A percentile compares a stretch with the other conserved stretches of the same genome.
These are phyloP conservation scores for Temnothorax curvispinosus DNA, from an alignment of 1,140 invertebrate species.

Conservation along the genomic window DNA sequence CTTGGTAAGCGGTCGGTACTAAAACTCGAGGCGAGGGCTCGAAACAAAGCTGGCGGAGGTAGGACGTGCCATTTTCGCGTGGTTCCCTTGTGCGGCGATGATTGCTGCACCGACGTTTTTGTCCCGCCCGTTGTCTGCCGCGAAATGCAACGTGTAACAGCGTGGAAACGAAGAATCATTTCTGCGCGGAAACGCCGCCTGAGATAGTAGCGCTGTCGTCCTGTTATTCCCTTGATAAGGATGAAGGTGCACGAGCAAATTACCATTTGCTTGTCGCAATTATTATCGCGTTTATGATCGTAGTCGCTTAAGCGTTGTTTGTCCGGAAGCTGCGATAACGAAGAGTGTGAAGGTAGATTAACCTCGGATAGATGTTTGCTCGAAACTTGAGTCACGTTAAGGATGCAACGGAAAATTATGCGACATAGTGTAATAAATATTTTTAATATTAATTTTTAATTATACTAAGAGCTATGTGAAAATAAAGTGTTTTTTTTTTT, in stretches of 20 bases:
- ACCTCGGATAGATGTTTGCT: conserved; percentile 5
- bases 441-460: not conserved
- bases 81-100: conserved; percentile 46
- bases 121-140: conserved; percentile 41
- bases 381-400: not conserved
- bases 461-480: not conserved
- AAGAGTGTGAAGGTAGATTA: conserved; percentile 13
- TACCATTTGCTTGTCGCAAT: conserved; percentile 21
- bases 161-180: conserved; percentile 61
- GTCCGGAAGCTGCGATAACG: conserved; percentile 25
- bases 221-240: conserved; percentile 40
- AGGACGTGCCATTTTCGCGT: conserved; percentile 53
- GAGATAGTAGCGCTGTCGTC: conserved; percentile 25
- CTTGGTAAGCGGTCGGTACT: conserved; percentile 23
- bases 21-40: conserved; percentile 18
- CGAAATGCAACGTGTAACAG: conserved; percentile 52
- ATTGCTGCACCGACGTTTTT: conserved; percentile 63
- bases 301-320: conserved; percentile 6
- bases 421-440: not conserved
- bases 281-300: conserved; percentile 36
- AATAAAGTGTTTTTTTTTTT: not conserved
- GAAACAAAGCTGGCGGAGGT: conserved; percentile 48
- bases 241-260: conserved; percentile 26
- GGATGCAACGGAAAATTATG: not conserved
- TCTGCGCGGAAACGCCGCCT: conserved; percentile 50